phyloP scores from a whole-genome alignment of 2,888 invertebrate genomes.

The Koerneria pararmatus region DNA sequence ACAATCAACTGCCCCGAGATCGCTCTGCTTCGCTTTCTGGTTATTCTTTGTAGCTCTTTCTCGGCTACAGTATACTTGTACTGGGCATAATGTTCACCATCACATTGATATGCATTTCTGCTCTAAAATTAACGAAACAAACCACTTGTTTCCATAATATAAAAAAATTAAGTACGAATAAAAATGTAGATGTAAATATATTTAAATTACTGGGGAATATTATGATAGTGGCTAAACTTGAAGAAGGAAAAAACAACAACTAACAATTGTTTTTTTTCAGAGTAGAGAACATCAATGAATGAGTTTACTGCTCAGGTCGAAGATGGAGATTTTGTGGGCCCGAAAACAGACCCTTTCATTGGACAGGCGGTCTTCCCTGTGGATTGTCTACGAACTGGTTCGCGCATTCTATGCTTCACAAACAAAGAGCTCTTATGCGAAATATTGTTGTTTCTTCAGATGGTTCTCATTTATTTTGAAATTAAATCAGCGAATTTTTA shows the following conservation, averaged over 20 bases:
- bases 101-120: too few species aligned
- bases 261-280: too few species aligned
- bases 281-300: not conserved
- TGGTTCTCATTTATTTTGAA: conserved; percentile 11
- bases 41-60: conserved; percentile 68
- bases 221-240: too few species aligned
- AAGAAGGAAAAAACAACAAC: too few species aligned
- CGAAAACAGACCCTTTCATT: conserved; percentile 78
- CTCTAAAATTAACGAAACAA: too few species aligned
- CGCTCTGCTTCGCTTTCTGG: conserved; percentile 77
- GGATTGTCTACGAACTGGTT: conserved; percentile 56
- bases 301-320: conserved; percentile 34
- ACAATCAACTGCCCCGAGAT: conserved; percentile 77
- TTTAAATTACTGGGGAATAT: too few species aligned
- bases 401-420: too few species aligned
- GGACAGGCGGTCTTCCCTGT: conserved; percentile 91
- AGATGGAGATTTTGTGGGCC: conserved; percentile 95
- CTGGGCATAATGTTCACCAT: too few species aligned
- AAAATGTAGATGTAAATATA: too few species aligned
- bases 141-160: too few species aligned
- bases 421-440: not conserved
- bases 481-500: conserved; percentile 4
- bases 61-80: conserved; percentile 27
- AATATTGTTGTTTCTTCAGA: conserved; percentile 14
- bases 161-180: too few species aligned